A percentile compares a stretch with the other conserved stretches of the same genome.
phyloP scores from a whole-genome alignment of 2,888 invertebrate species.

The Ethmia dodecea region DNA sequence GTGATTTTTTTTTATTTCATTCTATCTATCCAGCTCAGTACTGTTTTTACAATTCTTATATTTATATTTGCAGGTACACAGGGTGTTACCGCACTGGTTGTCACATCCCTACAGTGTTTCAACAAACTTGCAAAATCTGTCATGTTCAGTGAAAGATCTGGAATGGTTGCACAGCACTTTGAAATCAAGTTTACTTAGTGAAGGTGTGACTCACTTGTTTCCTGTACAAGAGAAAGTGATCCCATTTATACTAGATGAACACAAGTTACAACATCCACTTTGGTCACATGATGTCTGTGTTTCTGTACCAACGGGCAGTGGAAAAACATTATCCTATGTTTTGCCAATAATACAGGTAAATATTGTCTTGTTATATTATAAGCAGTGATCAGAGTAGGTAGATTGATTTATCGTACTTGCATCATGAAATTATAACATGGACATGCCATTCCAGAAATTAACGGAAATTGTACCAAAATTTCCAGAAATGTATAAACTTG shows the following conservation, averaged over 20 bases:
- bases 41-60: no score
- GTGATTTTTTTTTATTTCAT: no score
- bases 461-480: no score
- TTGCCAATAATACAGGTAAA: slow-evolving; percentile 90
- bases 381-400: no score
- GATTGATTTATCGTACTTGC: no score
- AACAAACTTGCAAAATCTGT: slow-evolving; percentile 80
- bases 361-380: neutral
- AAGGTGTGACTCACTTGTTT: slow-evolving; percentile 87
- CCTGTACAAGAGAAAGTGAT: slow-evolving; percentile 90
- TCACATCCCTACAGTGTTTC: slow-evolving; percentile 87
- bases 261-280: slow-evolving; percentile 76
- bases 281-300: slow-evolving; percentile 95
- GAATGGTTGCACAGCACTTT: slow-evolving; percentile 80
- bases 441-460: no score
- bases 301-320: slow-evolving; percentile 98
- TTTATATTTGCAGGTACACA: slow-evolving; percentile 80
- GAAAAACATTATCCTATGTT: slow-evolving; percentile 96
- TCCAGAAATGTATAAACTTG: no score
- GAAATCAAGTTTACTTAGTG: slow-evolving; percentile 79
- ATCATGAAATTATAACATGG: no score
- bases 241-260: slow-evolving; percentile 84
- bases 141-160: slow-evolving; percentile 73
- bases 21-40: no score
- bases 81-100: slow-evolving; percentile 93